phyloP scores from a whole-genome alignment of 2,113 vertebrate species.

The Osmerus eperlanus region DNA sequence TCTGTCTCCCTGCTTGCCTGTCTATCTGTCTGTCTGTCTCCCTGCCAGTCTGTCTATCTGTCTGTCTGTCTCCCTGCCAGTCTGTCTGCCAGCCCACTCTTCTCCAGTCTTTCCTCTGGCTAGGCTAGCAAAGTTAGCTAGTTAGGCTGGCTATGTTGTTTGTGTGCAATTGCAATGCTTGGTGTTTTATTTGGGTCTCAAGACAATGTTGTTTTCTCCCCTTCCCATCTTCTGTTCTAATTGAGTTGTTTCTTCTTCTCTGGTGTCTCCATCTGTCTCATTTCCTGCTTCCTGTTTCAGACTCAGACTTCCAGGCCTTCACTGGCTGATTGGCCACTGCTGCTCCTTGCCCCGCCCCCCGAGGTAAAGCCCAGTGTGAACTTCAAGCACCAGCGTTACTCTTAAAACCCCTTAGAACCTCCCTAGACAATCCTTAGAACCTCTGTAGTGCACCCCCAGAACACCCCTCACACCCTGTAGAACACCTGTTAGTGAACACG shows the following conservation, averaged over 20 bases:
- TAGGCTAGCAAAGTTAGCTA: too few relatives aligned
- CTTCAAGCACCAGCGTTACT: conserved; percentile 3
- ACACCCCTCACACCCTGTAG: neutral
- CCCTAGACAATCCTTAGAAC: conserved; percentile 2
- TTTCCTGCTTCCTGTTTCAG: conserved; percentile 73
- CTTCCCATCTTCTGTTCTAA: too few relatives aligned
- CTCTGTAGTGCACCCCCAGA: neutral
- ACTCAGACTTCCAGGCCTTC: conserved; percentile 80
- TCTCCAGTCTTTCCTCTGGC: neutral
- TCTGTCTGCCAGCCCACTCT: neutral
- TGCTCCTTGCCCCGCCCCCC: conserved; percentile 50
- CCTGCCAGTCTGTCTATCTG: too few relatives aligned
- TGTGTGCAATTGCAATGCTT: too few relatives aligned
- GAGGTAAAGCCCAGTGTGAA: conserved; percentile 66
- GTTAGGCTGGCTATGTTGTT: too few relatives aligned
- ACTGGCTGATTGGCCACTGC: conserved; percentile 69
- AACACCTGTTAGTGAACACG: neutral
- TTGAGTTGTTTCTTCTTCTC: neutral
- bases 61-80: neutral
- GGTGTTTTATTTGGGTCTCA: too few relatives aligned
- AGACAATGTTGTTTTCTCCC: too few relatives aligned
- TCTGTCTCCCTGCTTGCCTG: too few relatives aligned
- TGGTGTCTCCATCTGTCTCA: conserved; percentile 45
- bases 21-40: too few relatives aligned
- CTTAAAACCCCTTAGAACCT: neutral